These are phyloP conservation scores for Biston betularia DNA, from an alignment of 2,888 invertebrate genomes.

Conservation along the genomic window DNA sequence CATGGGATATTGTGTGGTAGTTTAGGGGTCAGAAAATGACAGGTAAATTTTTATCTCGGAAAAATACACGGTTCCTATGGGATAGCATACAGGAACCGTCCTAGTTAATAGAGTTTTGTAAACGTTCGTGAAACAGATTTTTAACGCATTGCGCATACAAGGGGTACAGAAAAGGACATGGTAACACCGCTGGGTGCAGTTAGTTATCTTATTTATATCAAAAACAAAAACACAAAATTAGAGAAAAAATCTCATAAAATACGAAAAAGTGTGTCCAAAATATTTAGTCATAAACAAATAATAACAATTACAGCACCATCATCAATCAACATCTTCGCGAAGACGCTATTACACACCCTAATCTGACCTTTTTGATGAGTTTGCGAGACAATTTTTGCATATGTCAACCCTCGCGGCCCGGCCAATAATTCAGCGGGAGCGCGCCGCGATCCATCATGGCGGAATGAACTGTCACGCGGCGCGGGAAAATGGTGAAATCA, in stretches of 20 bases:
- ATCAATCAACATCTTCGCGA: slow-evolving; percentile 50
- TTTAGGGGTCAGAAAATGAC: too few relatives aligned
- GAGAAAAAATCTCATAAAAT: slow-evolving; percentile 5
- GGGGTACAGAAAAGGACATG: too few relatives aligned
- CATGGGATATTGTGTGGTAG: too few relatives aligned
- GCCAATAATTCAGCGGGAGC: slow-evolving; percentile 75
- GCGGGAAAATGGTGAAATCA: slow-evolving; percentile 71
- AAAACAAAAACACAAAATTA: neutral
- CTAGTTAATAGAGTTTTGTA: too few relatives aligned
- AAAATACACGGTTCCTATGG: too few relatives aligned
- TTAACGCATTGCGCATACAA: too few relatives aligned
- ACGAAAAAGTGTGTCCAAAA: slow-evolving; percentile 30
- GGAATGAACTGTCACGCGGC: slow-evolving; percentile 80
- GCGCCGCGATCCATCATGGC: slow-evolving; percentile 80
- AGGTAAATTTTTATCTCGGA: too few relatives aligned
- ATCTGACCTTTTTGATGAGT: slow-evolving; percentile 79
- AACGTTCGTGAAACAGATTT: too few relatives aligned
- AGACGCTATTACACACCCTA: slow-evolving; percentile 71
- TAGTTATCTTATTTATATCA: too few relatives aligned
- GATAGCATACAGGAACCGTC: too few relatives aligned
- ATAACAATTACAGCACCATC: slow-evolving; percentile 45
- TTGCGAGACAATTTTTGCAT: slow-evolving; percentile 85
- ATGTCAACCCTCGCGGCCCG: slow-evolving; percentile 74
- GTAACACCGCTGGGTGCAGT: too few relatives aligned
- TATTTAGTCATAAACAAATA: slow-evolving; percentile 42